Evolutionary conservation across 1,140 invertebrate species (phyloP).

Genomic region (Episyrphus balteatus): DNA sequence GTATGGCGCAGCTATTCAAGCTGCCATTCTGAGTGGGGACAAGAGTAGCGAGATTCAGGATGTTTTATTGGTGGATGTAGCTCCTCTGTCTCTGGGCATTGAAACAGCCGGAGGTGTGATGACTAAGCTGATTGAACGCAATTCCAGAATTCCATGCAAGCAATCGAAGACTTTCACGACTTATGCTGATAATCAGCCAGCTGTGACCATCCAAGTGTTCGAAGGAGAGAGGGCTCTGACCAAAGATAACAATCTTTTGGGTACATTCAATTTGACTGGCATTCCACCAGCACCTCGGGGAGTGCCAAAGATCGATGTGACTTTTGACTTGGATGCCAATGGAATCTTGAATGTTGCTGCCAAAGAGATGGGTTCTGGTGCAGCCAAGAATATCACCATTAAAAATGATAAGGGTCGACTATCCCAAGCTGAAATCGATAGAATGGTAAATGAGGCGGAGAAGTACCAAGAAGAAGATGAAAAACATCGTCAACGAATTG

Average conservation of each 20-base stretch:
- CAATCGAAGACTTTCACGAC: slow-evolving; percentile 49
- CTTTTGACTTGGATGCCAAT: slow-evolving; percentile 56
- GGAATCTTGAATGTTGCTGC: slow-evolving; percentile 56
- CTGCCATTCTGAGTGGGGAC: slow-evolving; percentile 56
- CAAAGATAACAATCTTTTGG: slow-evolving; percentile 58
- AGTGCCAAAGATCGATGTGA: slow-evolving; percentile 60
- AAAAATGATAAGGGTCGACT: slow-evolving; percentile 70
- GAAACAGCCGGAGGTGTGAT: slow-evolving; percentile 45
- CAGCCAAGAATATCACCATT: slow-evolving; percentile 61
- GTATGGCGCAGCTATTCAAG: slow-evolving; percentile 58
- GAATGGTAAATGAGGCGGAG: slow-evolving; percentile 51
- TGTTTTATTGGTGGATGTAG: slow-evolving; percentile 40
- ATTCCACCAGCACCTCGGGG: slow-evolving; percentile 63
- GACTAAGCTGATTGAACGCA: slow-evolving; percentile 48
- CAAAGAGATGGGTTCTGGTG: slow-evolving; percentile 38
- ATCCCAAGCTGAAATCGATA: slow-evolving; percentile 64
- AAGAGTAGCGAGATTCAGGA: slow-evolving; percentile 44
- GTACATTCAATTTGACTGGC: slow-evolving; percentile 60
- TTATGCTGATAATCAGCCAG: slow-evolving; percentile 55
- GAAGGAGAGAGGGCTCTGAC: slow-evolving; percentile 58
- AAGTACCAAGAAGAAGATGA: slow-evolving; percentile 53
- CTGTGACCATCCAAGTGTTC: slow-evolving; percentile 50
- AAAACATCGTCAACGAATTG: slow-evolving; percentile 47
- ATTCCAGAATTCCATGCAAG: slow-evolving; percentile 47
- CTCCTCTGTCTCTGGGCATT: slow-evolving; percentile 43